Conservation (phyloP, 2,113 vertebrate genomes). For the Anseranas semipalmata region DNA sequence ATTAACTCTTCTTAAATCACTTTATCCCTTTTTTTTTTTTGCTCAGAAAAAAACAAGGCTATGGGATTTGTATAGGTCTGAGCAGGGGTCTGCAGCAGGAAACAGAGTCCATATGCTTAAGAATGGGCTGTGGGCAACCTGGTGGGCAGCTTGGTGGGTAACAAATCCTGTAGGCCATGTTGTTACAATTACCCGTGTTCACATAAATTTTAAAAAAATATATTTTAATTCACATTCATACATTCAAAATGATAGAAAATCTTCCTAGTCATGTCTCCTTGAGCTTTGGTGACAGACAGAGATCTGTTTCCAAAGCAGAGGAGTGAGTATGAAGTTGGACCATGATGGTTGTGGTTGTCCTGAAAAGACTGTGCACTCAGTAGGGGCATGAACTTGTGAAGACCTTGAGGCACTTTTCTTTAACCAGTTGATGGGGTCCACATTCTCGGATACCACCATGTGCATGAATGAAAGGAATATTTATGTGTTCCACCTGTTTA, state of each 20-base stretch:
- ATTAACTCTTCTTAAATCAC: constrained; percentile 81
- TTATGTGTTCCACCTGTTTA: not conserved
- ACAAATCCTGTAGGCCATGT: not conserved
- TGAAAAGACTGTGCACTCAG: not conserved
- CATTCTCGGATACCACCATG: not conserved
- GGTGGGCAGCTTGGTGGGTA: not conserved
- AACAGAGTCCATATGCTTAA: not conserved
- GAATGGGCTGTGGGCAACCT: not conserved
- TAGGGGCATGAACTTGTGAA: not conserved
- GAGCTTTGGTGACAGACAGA: not conserved
- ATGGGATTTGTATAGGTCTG: not conserved
- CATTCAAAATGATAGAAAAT: not conserved
- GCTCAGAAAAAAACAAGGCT: constrained; percentile 52
- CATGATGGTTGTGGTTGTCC: not conserved
- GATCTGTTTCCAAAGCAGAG: not conserved
- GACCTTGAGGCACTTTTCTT: not conserved
- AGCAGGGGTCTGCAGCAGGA: not conserved
- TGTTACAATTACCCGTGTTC: not conserved
- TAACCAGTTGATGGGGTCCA: not conserved
- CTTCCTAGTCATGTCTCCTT: not conserved
- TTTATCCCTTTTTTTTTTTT: constrained; percentile 55
- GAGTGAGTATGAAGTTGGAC: not conserved
- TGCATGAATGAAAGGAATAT: not conserved
- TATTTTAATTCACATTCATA: not conserved
- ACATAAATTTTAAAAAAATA: not conserved